These are phyloP conservation scores for Pseudorhiza aurosa DNA, from an alignment of 30 jellyfish, hydroid and myxozoan species.

Conservation along the genomic window DNA sequence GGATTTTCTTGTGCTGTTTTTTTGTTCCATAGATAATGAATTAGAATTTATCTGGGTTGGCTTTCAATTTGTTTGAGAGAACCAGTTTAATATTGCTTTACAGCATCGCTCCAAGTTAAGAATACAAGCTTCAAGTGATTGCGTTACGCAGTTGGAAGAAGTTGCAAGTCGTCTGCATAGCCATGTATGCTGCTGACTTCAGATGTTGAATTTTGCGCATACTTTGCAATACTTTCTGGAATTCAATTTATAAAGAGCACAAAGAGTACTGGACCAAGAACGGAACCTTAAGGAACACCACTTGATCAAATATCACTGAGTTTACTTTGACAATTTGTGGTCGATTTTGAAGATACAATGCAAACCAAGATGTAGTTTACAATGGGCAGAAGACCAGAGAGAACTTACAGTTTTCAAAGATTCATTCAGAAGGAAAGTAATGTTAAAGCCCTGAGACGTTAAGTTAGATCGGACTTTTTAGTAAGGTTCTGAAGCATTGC, in stretches of 20 bases:
- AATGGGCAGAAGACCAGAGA: too few relatives aligned
- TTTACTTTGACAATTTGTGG: slow-evolving; percentile 15
- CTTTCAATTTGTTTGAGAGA: background rate
- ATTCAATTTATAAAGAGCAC: too few relatives aligned
- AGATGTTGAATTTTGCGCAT: slow-evolving; percentile 10
- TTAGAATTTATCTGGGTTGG: slow-evolving; percentile 6
- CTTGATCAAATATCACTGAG: slow-evolving; percentile 12
- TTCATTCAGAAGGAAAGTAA: background rate
- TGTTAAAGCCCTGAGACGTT: background rate
- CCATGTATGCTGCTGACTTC: slow-evolving; percentile 22
- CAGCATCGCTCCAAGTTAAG: slow-evolving; percentile 18
- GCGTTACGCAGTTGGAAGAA: background rate
- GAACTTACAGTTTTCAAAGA: too few relatives aligned
- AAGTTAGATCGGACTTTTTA: too few relatives aligned
- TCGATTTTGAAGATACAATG: slow-evolving; percentile 12
- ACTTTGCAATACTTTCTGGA: background rate
- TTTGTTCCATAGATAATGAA: slow-evolving; percentile 22
- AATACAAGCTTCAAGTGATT: too few relatives aligned
- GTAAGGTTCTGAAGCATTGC: too few relatives aligned
- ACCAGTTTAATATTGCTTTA: slow-evolving; percentile 4
- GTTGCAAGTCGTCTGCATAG: slow-evolving; percentile 23
- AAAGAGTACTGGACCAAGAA: slow-evolving; percentile 5
- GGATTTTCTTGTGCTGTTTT: background rate
- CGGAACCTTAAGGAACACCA: slow-evolving; percentile 18
- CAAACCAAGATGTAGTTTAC: background rate